phyloP scores from a whole-genome alignment of 2,113 vertebrate genomes.

The Platanista minor region DNA sequence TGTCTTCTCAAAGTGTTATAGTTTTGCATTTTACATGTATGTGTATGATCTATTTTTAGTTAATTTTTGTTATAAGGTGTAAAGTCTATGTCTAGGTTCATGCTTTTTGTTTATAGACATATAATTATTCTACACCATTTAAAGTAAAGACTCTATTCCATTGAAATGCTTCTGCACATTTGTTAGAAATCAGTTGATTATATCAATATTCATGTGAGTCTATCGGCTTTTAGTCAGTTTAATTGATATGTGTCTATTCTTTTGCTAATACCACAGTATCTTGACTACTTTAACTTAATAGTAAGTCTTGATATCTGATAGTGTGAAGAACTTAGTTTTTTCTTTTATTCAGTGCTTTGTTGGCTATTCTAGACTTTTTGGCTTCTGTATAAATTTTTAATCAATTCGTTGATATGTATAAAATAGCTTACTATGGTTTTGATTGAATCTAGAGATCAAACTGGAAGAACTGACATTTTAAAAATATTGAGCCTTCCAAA shows the following conservation, averaged over 20 bases:
- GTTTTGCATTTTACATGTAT: not conserved
- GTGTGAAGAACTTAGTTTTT: not conserved
- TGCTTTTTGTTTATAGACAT: not conserved
- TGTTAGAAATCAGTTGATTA: not conserved
- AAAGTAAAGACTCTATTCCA: not conserved
- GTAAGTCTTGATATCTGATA: not conserved
- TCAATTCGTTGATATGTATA: not conserved
- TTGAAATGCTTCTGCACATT: not conserved
- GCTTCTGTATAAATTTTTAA: not conserved
- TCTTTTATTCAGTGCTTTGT: not conserved
- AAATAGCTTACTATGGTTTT: not conserved
- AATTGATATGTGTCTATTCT: not conserved
- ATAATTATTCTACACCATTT: not conserved
- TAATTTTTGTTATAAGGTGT: not conserved
- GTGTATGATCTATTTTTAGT: not conserved
- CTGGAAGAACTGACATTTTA: not conserved
- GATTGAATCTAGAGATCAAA: not conserved
- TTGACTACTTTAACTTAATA: not conserved
- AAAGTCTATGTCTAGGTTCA: not conserved
- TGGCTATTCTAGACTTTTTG: not conserved
- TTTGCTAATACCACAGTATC: not conserved
- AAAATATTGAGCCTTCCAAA: not conserved
- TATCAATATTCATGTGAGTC: not conserved
- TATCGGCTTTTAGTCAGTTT: not conserved
- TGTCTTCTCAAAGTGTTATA: not conserved